These are phyloP conservation scores for Luscinia megarhynchos DNA, from an alignment of 2,797 vertebrate genomes.

Conservation along the genomic window DNA sequence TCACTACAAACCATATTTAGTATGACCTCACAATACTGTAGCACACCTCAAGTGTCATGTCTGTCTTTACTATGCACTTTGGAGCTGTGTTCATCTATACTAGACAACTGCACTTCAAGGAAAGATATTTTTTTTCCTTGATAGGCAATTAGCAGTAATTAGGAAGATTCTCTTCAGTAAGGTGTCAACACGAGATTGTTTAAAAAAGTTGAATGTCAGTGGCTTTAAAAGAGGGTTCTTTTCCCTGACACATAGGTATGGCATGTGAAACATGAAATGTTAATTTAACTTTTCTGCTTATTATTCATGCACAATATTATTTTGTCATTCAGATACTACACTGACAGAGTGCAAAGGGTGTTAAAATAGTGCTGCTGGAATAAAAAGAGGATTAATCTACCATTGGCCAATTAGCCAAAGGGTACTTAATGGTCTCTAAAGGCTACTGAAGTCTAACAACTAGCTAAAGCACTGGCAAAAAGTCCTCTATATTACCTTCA, in stretches of 20 bases:
- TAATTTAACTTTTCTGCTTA: conserved; percentile 86
- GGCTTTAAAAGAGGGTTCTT: conserved; percentile 76
- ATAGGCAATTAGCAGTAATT: conserved; percentile 84
- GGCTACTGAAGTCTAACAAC: conserved; percentile 83
- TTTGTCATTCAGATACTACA: conserved; percentile 83
- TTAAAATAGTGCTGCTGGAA: conserved; percentile 82
- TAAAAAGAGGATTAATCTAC: conserved; percentile 84
- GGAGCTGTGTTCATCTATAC: conserved; percentile 71
- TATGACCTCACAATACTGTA: conserved; percentile 79
- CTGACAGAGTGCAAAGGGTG: conserved; percentile 82
- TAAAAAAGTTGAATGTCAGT: conserved; percentile 80
- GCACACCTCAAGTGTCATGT: conserved; percentile 71
- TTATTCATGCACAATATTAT: conserved; percentile 86
- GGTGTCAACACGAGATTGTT: conserved; percentile 79
- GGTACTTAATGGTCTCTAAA: conserved; percentile 85
- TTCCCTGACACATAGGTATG: conserved; percentile 77
- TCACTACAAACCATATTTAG: conserved; percentile 80
- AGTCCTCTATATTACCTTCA: conserved; percentile 82
- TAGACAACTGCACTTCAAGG: conserved; percentile 77
- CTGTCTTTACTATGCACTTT: conserved; percentile 68
- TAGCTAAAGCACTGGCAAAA: conserved; percentile 77
- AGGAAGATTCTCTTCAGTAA: conserved; percentile 80
- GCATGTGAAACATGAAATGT: conserved; percentile 82
- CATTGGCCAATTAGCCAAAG: conserved; percentile 85
- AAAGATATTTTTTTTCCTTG: conserved; percentile 68